Conservation (phyloP, 2,797 vertebrate species). For the Knipowitschia caucasica region DNA sequence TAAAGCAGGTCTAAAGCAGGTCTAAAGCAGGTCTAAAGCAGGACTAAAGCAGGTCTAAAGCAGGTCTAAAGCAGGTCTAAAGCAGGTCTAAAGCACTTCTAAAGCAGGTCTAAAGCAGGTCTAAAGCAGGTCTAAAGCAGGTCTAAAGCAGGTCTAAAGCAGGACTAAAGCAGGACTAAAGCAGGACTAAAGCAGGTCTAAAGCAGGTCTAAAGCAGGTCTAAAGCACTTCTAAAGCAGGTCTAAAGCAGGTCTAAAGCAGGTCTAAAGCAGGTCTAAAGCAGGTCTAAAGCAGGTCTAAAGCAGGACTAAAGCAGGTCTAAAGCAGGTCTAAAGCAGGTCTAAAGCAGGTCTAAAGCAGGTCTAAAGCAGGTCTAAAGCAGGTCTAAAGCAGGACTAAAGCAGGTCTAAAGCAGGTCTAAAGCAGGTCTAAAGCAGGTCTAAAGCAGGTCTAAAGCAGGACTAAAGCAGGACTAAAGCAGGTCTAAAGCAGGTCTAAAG, state of each 20-base stretch:
- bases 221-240: background rate
- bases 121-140: background rate
- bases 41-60: background rate
- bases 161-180: slow-evolving; percentile 29
- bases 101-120: too few species aligned
- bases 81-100: too few species aligned
- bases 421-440: background rate
- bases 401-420: background rate
- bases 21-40: background rate
- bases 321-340: background rate
- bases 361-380: background rate
- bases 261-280: background rate
- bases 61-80: too few species aligned
- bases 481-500: background rate
- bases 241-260: background rate
- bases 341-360: background rate
- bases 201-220: slow-evolving; percentile 10
- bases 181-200: slow-evolving; percentile 28
- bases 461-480: background rate
- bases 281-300: background rate
- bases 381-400: background rate
- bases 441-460: background rate
- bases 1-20: too few species aligned
- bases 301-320: background rate
- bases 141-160: slow-evolving; percentile 9